Conservation (phyloP, 2,797 vertebrate genomes). For the Cirrhinus mrigala region DNA sequence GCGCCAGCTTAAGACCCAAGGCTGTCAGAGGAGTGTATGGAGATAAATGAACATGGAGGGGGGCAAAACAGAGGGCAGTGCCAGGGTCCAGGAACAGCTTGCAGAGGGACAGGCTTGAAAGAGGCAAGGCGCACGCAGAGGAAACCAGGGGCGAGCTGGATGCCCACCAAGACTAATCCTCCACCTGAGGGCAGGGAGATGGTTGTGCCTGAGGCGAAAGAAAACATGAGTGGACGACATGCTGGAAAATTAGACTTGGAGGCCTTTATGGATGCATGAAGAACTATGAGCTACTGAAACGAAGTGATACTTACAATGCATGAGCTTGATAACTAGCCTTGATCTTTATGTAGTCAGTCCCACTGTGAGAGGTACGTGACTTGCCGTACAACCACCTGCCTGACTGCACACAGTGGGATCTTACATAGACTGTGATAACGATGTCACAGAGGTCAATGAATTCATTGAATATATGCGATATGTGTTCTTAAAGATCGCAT, state of each 20-base stretch:
- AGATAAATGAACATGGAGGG: conserved; percentile 80
- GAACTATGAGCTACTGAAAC: conserved; percentile 17
- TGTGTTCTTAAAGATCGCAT: background rate
- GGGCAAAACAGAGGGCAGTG: conserved; percentile 73
- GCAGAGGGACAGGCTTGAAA: conserved; percentile 72
- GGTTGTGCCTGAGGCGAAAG: background rate
- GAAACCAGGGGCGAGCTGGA: conserved; percentile 57
- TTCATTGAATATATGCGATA: conserved; percentile 23
- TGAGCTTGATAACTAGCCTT: conserved; percentile 30
- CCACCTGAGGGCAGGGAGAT: conserved; percentile 46
- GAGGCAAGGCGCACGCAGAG: conserved; percentile 61
- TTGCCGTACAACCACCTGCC: conserved; percentile 1
- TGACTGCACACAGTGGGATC: background rate
- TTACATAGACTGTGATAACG: background rate
- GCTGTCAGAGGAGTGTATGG: conserved; percentile 79
- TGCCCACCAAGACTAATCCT: conserved; percentile 74
- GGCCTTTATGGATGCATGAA: background rate
- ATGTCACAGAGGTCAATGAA: conserved; percentile 23
- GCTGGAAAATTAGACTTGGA: conserved; percentile 29
- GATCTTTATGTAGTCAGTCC: conserved; percentile 11
- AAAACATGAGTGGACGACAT: conserved; percentile 25
- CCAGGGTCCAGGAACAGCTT: conserved; percentile 78
- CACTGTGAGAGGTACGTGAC: background rate
- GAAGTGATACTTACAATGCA: conserved; percentile 19
- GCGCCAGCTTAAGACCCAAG: conserved; percentile 72